Percentiles rank a stretch among this genome's conserved stretches.
These are phyloP conservation scores for Pandemis cinnamomeana DNA, from an alignment of 2,888 invertebrate genomes.

Conservation along the genomic window DNA sequence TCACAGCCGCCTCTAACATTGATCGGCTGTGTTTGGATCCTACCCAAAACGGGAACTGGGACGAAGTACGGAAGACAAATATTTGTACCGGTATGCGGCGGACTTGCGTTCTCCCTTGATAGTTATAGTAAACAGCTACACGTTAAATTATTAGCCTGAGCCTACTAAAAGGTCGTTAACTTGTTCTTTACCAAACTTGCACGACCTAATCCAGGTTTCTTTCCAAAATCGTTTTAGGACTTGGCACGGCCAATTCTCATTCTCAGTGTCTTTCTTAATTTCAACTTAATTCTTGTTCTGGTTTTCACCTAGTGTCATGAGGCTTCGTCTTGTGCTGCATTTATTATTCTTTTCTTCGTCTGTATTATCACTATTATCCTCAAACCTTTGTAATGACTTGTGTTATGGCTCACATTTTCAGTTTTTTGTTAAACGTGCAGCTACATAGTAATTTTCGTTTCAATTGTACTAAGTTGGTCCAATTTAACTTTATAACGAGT, in stretches of 20 bases:
- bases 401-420: no score
- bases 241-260: neutral
- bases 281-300: neutral
- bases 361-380: neutral
- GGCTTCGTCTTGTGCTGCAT: neutral
- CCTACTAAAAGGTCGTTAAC: conserved; percentile 22
- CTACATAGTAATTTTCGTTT: neutral
- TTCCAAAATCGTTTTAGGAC: neutral
- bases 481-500: conserved; percentile 32
- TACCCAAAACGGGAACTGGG: conserved; percentile 35
- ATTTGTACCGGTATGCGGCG: conserved; percentile 29
- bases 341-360: neutral
- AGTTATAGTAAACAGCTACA: conserved; percentile 27
- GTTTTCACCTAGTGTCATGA: neutral
- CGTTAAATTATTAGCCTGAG: conserved; percentile 15
- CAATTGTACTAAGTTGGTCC: neutral
- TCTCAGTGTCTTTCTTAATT: neutral
- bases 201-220: neutral
- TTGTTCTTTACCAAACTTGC: neutral
- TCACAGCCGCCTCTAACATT: conserved; percentile 25
- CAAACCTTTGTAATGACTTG: no score
- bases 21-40: conserved; percentile 24
- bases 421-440: neutral
- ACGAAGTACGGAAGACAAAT: conserved; percentile 40
- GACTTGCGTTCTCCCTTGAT: conserved; percentile 27